Conservation (phyloP, 2,797 vertebrate species). For the Cossypha polioptera region DNA sequence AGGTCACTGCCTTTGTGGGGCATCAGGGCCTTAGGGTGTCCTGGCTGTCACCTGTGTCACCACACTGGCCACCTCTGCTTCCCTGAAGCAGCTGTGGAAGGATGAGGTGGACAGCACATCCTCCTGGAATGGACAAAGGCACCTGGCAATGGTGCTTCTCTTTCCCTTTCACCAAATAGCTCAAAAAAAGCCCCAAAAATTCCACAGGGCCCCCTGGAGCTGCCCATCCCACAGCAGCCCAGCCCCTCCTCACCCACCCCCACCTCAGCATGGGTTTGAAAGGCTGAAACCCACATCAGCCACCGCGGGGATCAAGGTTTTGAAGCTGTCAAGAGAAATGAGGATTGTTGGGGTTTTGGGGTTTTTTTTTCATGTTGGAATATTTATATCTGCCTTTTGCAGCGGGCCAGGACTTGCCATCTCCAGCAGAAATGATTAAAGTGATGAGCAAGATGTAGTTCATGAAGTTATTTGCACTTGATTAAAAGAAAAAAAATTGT, state of each 20-base stretch:
- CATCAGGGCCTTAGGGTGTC: neutral
- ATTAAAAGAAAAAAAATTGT: slow-evolving; percentile 81
- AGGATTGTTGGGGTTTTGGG: neutral
- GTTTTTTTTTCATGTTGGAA: slow-evolving; percentile 2
- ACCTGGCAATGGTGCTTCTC: accelerated
- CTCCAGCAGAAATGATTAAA: slow-evolving; percentile 58
- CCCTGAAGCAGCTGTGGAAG: neutral
- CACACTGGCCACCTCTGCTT: accelerated
- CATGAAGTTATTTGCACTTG: slow-evolving; percentile 99
- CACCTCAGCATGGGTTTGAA: neutral
- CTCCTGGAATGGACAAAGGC: accelerated
- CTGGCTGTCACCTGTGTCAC: neutral
- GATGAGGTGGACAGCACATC: neutral
- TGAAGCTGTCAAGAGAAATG: neutral
- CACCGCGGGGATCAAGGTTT: slow-evolving; percentile 18
- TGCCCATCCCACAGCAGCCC: neutral
- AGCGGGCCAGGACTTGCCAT: slow-evolving; percentile 34
- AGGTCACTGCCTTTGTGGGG: neutral
- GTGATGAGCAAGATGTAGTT: slow-evolving; percentile 86
- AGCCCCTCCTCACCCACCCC: neutral
- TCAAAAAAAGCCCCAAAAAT: neutral
- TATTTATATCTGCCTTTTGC: slow-evolving; percentile 71
- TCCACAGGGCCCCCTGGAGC: neutral
- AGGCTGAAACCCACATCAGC: slow-evolving; percentile 40
- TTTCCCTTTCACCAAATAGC: neutral